Evolutionary conservation across 2,888 invertebrate species (phyloP), one percentile per base, ranked within the genome.

Genomic region (Drosophila eohydei): DNA sequence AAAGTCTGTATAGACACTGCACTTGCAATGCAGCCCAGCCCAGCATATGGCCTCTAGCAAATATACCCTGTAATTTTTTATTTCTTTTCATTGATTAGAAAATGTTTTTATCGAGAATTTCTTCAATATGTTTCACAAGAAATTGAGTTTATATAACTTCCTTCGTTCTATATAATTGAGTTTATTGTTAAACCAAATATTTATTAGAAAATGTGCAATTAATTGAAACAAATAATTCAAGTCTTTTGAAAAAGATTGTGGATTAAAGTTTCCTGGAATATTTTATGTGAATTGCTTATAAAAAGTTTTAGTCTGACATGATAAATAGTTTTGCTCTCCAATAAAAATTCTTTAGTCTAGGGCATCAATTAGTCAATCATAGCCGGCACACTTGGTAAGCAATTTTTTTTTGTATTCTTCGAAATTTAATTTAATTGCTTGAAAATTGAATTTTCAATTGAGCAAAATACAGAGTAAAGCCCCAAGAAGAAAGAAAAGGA

Each of bases 361-460:
- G 38, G 58, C 61, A 68, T 55, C 30, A 12, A 2, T 2, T 4
- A 26, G 60, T 55, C 12, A 0, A 40, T n/a, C 43, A 64, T 11
- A 28, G 28, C 28, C 5, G 3, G 3, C 0, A 9, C 8, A 34
- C 14, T 2, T 9, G 32, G n/a, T 4, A 38, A 21, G 26, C n/a
- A 32, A 44, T 50, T 64, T 54, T 52, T 32, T 64, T 72, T 70
- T 71, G 75, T 81, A 66, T 83, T 88, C 77, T 71, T 85, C 58
- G 85, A 85, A 88, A 81, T 66, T 44, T 61, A 70, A 62, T 81
- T 88, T 88, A 83, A 83, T 84, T 81, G 88, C 82, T 73, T 50
- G 74, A 74, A 85, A 88, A 83, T 85, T 82, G 67, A 82, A 80
- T 78, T 80, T 88, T 80, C 74, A 81, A 83, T 83, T 73, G 78